Evolutionary conservation across 2,888 invertebrate species (phyloP), one percentile per base, ranked within the genome.

Genomic region (Scotopteryx bipunctaria): DNA sequence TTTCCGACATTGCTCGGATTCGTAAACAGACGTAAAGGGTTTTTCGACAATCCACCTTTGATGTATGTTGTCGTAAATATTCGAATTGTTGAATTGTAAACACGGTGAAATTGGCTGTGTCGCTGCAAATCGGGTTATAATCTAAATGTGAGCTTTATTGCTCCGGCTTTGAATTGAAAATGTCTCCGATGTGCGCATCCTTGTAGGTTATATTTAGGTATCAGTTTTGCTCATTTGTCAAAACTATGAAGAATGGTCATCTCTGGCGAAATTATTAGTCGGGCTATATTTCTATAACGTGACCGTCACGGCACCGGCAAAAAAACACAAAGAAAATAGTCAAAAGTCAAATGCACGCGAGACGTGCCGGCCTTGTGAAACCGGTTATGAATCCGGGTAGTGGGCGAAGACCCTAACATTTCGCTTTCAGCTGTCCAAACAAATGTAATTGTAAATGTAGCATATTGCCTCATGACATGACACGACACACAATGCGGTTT

Each of bases 391-490:
- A n/a, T n/a, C n/a, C n/a, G n/a, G n/a, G n/a, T n/a, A n/a, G n/a
- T n/a, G n/a, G n/a, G n/a, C n/a, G n/a, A n/a, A n/a, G n/a, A n/a
- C 16, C 25, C 27, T 16, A 9, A 32, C 45, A 17, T 45, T 46
- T 38, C 23, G 52, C 57, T 50, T 54, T 42, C 54, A 56, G 47
- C 64, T 64, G 67, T 69, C 55, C 60, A 73, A 73, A 74, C 66
- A 73, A 68, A 64, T 67, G 59, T 59, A 61, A 60, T 50, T 57
- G 58, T 69, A 64, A 70, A 61, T 59, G 57, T 40, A 53, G 55
- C 65, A 57, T 63, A 63, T 61, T 60, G 38, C 36, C 51, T 50
- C 55, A 44, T 57, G 43, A 50, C 49, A 52, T 52, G 17, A 29
- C 46, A 15, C 41, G 42, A 52, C 57, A 45, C 55, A 57, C 43